A percentile compares a stretch with the other conserved stretches of the same genome.
phyloP scores from a whole-genome alignment of 2,113 vertebrate genomes.

The Lanius ludovicianus region DNA sequence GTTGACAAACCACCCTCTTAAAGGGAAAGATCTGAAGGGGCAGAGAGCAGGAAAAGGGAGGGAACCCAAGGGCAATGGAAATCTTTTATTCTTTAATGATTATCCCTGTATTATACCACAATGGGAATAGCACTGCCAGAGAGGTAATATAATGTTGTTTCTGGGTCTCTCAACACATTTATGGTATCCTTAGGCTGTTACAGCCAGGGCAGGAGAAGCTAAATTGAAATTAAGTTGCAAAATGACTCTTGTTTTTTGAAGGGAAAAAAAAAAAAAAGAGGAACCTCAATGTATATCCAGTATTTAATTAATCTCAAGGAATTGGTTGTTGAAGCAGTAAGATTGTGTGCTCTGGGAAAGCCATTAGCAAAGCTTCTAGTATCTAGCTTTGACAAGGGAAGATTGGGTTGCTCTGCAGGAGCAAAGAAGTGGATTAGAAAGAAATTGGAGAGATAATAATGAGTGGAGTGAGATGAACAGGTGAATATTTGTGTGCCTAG shows the following conservation, averaged over 20 bases:
- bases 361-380: background rate
- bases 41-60: background rate
- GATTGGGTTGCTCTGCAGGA: fast-evolving
- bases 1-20: background rate
- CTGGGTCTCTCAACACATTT: background rate
- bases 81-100: background rate
- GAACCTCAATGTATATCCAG: background rate
- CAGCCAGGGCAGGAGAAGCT: background rate
- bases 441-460: background rate
- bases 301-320: background rate
- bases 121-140: background rate
- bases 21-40: background rate
- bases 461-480: fast-evolving
- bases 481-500: background rate
- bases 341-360: background rate
- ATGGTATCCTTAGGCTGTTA: background rate
- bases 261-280: background rate
- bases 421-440: background rate
- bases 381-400: background rate
- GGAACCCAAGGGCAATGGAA: background rate
- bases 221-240: background rate
- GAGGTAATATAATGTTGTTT: background rate
- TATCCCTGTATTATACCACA: background rate
- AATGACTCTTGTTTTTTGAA: background rate
- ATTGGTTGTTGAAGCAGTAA: background rate